Percentiles rank a stretch among this genome's conserved stretches.
phyloP scores from a whole-genome alignment of 1,140 invertebrate species.

The Drosophila hydei region DNA sequence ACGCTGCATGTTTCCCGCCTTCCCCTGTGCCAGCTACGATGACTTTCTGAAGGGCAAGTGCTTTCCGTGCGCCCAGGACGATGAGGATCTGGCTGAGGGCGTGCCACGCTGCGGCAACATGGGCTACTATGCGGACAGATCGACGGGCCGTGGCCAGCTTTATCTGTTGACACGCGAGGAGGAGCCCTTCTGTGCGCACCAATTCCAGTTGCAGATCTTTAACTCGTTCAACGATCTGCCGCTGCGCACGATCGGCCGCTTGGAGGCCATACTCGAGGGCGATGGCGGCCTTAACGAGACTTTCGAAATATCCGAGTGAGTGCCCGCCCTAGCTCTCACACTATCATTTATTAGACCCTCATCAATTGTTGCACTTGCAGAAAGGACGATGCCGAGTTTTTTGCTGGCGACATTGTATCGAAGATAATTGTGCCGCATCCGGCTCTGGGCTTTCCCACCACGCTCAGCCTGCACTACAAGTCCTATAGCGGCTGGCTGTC shows the following conservation, averaged over 20 bases:
- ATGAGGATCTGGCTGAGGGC: constrained; percentile 80
- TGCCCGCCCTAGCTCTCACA: background rate
- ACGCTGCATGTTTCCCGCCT: constrained; percentile 94
- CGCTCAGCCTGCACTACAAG: constrained; percentile 91
- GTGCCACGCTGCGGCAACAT: constrained; percentile 92
- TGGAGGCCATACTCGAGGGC: constrained; percentile 93
- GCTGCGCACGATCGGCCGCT: constrained; percentile 87
- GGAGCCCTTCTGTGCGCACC: constrained; percentile 96
- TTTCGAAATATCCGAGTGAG: constrained; percentile 93
- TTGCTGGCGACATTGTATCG: constrained; percentile 88
- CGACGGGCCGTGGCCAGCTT: constrained; percentile 91
- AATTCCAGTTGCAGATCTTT: constrained; percentile 92
- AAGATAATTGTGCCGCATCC: constrained; percentile 95
- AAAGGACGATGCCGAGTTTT: constrained; percentile 91
- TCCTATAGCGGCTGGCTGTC: constrained; percentile 96
- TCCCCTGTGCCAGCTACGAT: constrained; percentile 93
- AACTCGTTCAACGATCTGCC: constrained; percentile 89
- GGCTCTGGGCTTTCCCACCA: constrained; percentile 89
- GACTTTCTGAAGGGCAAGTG: constrained; percentile 88
- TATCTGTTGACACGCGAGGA: constrained; percentile 95
- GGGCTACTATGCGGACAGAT: constrained; percentile 96
- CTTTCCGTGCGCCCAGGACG: constrained; percentile 85
- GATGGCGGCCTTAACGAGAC: constrained; percentile 93
- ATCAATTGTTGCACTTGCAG: constrained; percentile 76
- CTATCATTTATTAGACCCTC: background rate